A percentile compares a stretch with the other conserved stretches of the same genome.
phyloP scores from a whole-genome alignment of 2,113 vertebrate species.

The Oreochromis aureus region DNA sequence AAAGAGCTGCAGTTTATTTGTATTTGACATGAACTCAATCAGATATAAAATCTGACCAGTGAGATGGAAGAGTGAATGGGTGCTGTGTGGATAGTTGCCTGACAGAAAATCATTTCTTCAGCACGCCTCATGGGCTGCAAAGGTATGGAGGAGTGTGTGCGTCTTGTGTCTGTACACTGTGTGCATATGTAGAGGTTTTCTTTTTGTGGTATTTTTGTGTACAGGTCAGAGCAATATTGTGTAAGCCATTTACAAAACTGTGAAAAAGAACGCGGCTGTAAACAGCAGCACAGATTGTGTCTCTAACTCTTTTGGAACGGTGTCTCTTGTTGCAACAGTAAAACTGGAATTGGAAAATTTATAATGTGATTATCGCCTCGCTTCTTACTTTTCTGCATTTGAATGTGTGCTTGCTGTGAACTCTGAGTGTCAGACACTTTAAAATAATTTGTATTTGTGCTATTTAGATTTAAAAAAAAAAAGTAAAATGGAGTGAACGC shows the following conservation, averaged over 20 bases:
- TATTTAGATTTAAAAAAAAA: conserved; percentile 11
- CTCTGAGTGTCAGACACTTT: not conserved
- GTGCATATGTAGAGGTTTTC: not conserved
- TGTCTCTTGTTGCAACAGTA: not conserved
- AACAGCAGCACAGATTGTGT: not conserved
- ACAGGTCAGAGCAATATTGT: not conserved
- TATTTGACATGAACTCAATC: not conserved
- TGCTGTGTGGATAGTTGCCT: not conserved
- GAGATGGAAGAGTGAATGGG: conserved; percentile 12
- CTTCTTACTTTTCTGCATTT: not conserved
- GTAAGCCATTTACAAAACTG: not conserved
- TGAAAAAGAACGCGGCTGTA: not conserved
- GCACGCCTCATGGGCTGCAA: not conserved
- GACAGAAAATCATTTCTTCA: conserved; percentile 24
- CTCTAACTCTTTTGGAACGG: not conserved
- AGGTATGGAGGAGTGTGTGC: not conserved
- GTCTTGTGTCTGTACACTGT: not conserved
- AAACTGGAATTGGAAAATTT: not conserved
- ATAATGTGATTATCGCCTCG: not conserved
- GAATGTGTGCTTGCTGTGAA: not conserved
- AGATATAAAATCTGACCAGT: conserved; percentile 18
- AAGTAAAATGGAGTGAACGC: not conserved
- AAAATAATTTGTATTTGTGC: not conserved
- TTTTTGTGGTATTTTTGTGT: not conserved
- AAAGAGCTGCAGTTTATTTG: not conserved